Percentiles rank a stretch among this genome's conserved stretches.
These are phyloP conservation scores for Irena cyanogastra DNA, from an alignment of 2,113 vertebrate genomes.

Conservation along the genomic window DNA sequence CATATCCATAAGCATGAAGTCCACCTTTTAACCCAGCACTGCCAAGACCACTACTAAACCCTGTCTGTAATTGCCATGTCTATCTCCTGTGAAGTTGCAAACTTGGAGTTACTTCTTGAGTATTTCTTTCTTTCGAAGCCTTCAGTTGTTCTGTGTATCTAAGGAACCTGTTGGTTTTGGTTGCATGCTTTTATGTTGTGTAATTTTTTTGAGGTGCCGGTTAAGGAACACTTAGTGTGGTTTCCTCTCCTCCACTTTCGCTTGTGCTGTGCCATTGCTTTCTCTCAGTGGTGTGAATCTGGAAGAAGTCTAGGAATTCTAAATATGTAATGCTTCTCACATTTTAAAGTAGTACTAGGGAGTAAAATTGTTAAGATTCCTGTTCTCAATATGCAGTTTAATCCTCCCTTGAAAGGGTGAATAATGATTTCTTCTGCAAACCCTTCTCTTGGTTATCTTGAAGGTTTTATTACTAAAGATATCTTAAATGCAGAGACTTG, in stretches of 20 bases:
- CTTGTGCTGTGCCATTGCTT: background rate
- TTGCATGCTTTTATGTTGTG: background rate
- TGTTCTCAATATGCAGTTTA: background rate
- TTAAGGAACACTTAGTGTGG: background rate
- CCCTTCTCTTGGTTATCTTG: background rate
- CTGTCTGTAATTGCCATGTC: too few relatives aligned
- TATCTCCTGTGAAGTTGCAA: background rate
- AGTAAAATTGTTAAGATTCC: background rate
- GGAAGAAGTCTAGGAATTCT: background rate
- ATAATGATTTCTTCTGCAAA: background rate
- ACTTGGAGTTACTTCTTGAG: background rate
- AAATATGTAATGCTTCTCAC: background rate
- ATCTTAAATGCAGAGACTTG: background rate
- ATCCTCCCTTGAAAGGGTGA: background rate
- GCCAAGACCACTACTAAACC: background rate
- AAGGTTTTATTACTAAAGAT: background rate
- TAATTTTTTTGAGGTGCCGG: background rate
- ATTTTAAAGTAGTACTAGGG: background rate
- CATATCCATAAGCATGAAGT: background rate
- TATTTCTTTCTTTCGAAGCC: background rate
- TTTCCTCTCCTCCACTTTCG: background rate
- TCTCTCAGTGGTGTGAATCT: background rate
- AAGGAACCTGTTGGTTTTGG: background rate
- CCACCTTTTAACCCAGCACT: background rate
- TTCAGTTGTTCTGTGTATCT: background rate